Base-by-base conservation (phyloP, 2,888 invertebrate species). In the Luffia ferchaultella region DNA sequence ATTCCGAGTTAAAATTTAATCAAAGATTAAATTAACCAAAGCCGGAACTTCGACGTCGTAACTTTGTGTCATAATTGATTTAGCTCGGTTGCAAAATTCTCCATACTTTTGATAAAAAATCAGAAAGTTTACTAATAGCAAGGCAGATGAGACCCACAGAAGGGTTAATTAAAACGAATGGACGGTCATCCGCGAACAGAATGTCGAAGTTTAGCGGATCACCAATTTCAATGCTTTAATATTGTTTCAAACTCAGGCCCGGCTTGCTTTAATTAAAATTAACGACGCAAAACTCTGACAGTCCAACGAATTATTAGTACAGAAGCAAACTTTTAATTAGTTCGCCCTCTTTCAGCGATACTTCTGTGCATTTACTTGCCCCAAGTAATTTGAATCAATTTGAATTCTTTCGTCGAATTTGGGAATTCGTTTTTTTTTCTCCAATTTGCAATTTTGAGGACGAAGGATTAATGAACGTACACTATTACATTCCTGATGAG, bases 261-360 rank as follows among this genome's bases (percentile, higher is more conserved):
- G 72, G 77, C 74, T 79, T 83, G 79, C 83, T 83, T 83, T 82
- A 83, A 83, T 83, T 82, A 82, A 83, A 83, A 83, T 83, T 82
- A 83, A 83, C 80, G 82, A 80, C 76, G 77, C 70, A 70, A 82
- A 83, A 83, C 75, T 83, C 78, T 77, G 78, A 80, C 80, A 82
- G 76, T 80, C 77, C 79, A 79, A 80, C 82, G 80, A 82, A 83
- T 83, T 83, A 82, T 83, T 82, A 77, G 77, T 78, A 82, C 75
- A 75, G 79, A 74, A 75, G 75, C 69, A 64, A 82, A 82, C 78
- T 82, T 83, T 80, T 82, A 82, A 83, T 82, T 80, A 80, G 79
- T 82, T 80, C 67, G 70, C 71, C 70, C 76, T 65, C 72, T 73
- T 72, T 73, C 65, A 68, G 67, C 73, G 66, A 76, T 77, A 79